Evolutionary conservation across 2,113 vertebrate species (phyloP), one percentile per base, ranked within the genome.

Genomic region (Numida meleagris): DNA sequence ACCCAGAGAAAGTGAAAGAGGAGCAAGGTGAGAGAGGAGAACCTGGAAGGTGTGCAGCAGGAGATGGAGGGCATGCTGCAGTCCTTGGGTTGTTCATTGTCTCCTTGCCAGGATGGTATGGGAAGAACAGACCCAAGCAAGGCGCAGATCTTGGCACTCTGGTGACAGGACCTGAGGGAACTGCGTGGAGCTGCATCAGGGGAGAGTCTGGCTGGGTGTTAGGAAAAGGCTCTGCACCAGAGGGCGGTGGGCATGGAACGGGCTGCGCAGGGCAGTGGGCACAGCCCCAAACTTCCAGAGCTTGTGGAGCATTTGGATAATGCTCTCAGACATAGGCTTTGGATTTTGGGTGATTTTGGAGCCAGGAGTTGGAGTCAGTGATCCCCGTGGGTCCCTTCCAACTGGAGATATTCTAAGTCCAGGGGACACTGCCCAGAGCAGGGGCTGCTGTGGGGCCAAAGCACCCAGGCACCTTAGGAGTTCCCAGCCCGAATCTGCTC

Each of bases 71-170:
- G 9, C 27, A 48, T 24, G 13, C 55, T 65, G 33, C 46, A 15
- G 53, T 65, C 43, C 36, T 34, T 77, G 65, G 46, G 27, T 14
- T 29, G 40, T 45, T 73, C 0, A 0, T 4, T 71, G 6, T 53
- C 43, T 51, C 17, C 46, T 15, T 0, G 0, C 17, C 19, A 10
- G 51, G 51, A 43, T 43, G 14, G 15, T 29, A 18, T 3, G 10
- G 33, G 34, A 40, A 24, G 36, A 76, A 31, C 29, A 46, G 70
- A 38, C 24, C 61, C 2, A 4, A 62, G n/a, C 51, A 83, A 45
- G 20, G 71, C 29, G 18, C 29, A 31, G 53, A 55, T 31, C 53
- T 55, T 16, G 31, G 27, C 53, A 33, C 15, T 17, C 51, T 53
- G 27, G 29, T 55, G 29, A 33, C 29, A 18, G 53, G 53, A 29